Base-by-base conservation (phyloP, 2,888 invertebrate genomes). In the Cremastinae sp. region DNA sequence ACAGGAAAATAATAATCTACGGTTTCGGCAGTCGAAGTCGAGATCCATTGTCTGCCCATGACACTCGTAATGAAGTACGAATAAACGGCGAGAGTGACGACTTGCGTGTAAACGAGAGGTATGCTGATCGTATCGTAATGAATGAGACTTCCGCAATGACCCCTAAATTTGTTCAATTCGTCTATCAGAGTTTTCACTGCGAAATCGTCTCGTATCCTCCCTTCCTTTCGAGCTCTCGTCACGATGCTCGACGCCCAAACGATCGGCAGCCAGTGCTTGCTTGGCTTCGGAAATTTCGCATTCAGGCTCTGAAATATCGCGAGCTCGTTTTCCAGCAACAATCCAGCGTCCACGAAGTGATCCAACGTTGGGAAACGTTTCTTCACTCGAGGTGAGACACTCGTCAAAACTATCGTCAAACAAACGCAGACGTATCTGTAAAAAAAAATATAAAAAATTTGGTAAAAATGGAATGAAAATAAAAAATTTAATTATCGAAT, bases 241-340 rank as follows among this genome's bases (percentile, higher is more conserved):
- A 97, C 95, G 82, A 97, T 96, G 89, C 96, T 96, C 0, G 96
- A 94, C 0, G 96, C 96, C 97, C 97, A 97, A 9, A 96, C 96
- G 78, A 97, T 95, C 7, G 97, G 97, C 83, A 97, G 83, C 96
- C 96, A 97, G 90, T 96, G 96, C 86, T 97, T 97, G 9, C 96
- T 94, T 72, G 96, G 95, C 73, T 95, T 94, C 0, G 96, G 96
- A 86, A 96, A 96, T 85, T 96, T 95, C 51, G 91, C 90, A 87
- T 96, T 95, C 83, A 97, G 91, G 83, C 94, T 93, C 69, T 94
- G 93, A 77, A 97, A 93, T 79, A 97, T 96, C 45, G 91, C 90
- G 83, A 94, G 93, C 88, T 97, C 97, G 85, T 96, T 97, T 77
- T 95, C 94, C 71, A 95, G 92, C 47, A 97, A 90, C 47, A 97